Base-by-base conservation (phyloP, 2,113 vertebrate genomes). In the Antechinus flavipes region DNA sequence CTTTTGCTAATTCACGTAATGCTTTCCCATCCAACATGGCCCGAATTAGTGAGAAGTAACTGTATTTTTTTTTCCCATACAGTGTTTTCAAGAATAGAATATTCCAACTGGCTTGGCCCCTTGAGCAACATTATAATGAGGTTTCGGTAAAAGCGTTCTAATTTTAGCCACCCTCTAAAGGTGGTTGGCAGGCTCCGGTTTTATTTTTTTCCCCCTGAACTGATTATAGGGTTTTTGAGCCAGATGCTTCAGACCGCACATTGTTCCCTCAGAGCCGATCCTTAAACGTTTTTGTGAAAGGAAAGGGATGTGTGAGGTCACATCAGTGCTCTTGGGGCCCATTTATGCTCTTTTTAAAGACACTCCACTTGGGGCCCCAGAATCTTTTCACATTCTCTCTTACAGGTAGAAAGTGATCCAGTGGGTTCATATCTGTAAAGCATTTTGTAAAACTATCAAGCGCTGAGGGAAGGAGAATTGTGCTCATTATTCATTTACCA, bases 141-240 rank as follows among this genome's bases (percentile, higher is more conserved):
- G 76, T 93, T 94, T 96, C 90, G 50, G 7, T 90, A 54, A 95
- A 94, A 96, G 94, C n/a, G 91, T 95, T 97, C 91, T 95, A 58
- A 93, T 95, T 94, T 96, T 95, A 94, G 93, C 35, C 12, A 26
- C 42, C 93, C 46, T 94, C 46, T 53, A 97, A 90, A 95, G 95
- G 93, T 95, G 61, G 35, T 91, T 92, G 91, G 89, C 92, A 95
- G 91, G 93, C 42, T 52, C 52, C 35, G 14, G 89, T 61, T 91
- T 50, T 49, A 0, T 76, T 61, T 61, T 24, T 26, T 90, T 92
- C 9, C 2, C 3, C n/a, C 90, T 90, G 90, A 96, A 53, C 56
- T 8, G 2, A 47, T 95, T 96, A 54, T n/a, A 89, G 93, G 55
- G 14, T 84, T 93, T 95, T 93, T 76, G 16, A 26, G 16, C 91